Evolutionary conservation across 2,113 vertebrate species (phyloP).

Genomic region (Engraulis encrasicolus): DNA sequence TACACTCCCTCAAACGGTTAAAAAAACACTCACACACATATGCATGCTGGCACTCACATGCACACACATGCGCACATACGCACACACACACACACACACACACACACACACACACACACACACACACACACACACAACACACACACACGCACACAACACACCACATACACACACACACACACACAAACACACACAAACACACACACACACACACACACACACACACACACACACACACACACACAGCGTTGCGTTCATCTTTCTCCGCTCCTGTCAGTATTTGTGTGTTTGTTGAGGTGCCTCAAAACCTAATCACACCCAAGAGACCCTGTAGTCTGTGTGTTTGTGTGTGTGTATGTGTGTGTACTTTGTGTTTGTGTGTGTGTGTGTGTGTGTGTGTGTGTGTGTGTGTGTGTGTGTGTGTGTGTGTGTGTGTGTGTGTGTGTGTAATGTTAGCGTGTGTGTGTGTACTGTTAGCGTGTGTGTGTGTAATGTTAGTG

Average conservation of each 20-base stretch:
- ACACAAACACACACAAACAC: not conserved
- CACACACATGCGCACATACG: not conserved
- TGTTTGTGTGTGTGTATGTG: not conserved
- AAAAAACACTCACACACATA: too few species aligned
- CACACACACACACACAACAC: not conserved
- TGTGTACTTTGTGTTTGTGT: not conserved
- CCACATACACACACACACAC: not conserved
- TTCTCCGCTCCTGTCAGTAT: not conserved
- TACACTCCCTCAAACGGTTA: too few species aligned
- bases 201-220: not conserved
- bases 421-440: not conserved
- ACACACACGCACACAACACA: not conserved
- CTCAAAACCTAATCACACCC: constrained; percentile 26
- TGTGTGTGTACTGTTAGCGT: not conserved
- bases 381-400: not conserved
- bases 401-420: not conserved
- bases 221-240: not conserved
- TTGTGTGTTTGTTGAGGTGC: constrained; percentile 23
- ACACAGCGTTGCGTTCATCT: too few species aligned
- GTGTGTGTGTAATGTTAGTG: not conserved
- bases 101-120: not conserved
- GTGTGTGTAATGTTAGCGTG: not conserved
- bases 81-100: not conserved
- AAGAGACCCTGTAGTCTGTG: not conserved
- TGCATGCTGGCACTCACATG: too few species aligned